phyloP scores from a whole-genome alignment of 1,140 invertebrate species.

The Halictus rubicundus region DNA sequence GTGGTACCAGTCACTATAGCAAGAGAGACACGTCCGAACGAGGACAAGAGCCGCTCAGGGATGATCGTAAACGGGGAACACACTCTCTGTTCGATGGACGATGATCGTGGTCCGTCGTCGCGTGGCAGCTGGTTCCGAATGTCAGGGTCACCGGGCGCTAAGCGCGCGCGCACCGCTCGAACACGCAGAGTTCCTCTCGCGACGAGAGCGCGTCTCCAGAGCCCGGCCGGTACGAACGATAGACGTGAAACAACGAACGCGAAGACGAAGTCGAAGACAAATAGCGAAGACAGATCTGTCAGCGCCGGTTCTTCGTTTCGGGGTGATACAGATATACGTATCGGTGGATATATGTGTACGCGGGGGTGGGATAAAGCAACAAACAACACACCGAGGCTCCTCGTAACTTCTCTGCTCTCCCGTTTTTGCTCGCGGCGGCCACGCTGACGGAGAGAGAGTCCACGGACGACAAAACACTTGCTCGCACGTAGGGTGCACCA shows the following conservation, averaged over 20 bases:
- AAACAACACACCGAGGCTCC: constrained; percentile 40
- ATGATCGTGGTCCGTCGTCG: constrained; percentile 18
- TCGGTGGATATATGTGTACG: not conserved
- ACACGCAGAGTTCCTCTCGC: constrained; percentile 49
- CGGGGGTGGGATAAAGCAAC: constrained; percentile 3
- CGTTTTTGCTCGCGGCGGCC: constrained; percentile 28
- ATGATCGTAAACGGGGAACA: too few species aligned
- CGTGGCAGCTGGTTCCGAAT: constrained; percentile 53
- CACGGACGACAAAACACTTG: constrained; percentile 67
- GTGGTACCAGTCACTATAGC: not conserved
- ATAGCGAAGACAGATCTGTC: too few species aligned
- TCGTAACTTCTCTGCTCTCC: constrained; percentile 25
- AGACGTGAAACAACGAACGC: too few species aligned
- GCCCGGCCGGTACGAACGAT: constrained; percentile 19
- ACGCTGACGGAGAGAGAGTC: constrained; percentile 49
- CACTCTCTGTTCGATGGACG: not conserved
- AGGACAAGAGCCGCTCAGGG: too few species aligned
- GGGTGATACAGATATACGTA: too few species aligned
- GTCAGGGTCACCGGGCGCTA: constrained; percentile 72
- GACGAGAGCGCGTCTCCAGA: constrained; percentile 19
- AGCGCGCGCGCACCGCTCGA: constrained; percentile 56
- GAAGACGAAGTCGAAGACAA: too few species aligned
- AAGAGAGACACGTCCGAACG: too few species aligned
- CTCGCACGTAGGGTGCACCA: constrained; percentile 75
- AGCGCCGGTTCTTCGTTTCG: too few species aligned